phyloP scores from a whole-genome alignment of 2,797 vertebrate species.

The Anolis apletophallus region DNA sequence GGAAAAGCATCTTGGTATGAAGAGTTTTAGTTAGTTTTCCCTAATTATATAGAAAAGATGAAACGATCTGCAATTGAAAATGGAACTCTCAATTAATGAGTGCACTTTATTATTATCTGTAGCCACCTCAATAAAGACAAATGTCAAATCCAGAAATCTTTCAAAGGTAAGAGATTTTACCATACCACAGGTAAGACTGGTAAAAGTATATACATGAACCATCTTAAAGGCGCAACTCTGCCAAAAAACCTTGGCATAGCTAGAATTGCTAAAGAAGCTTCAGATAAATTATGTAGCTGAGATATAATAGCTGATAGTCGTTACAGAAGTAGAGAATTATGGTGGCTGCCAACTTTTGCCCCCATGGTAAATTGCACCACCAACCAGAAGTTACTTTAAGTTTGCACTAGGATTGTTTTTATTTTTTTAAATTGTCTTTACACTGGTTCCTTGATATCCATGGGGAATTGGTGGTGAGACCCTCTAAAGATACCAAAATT shows the following conservation, averaged over 20 bases:
- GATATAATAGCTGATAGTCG: no score
- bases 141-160: neutral
- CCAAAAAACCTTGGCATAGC: neutral
- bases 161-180: no score
- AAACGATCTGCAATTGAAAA: neutral
- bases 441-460: no score
- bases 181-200: neutral
- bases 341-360: no score
- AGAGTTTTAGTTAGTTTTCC: neutral
- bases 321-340: no score
- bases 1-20: neutral
- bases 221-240: neutral
- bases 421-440: no score
- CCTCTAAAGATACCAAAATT: no score
- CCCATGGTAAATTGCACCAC: no score
- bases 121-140: neutral
- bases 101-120: neutral
- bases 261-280: neutral
- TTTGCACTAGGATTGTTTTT: no score
- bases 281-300: neutral
- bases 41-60: neutral
- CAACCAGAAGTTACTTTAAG: no score
- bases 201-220: neutral
- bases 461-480: no score
- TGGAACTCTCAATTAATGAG: neutral